Evolutionary conservation across 1,140 invertebrate genomes (phyloP).

Genomic region (Spodoptera litura): DNA sequence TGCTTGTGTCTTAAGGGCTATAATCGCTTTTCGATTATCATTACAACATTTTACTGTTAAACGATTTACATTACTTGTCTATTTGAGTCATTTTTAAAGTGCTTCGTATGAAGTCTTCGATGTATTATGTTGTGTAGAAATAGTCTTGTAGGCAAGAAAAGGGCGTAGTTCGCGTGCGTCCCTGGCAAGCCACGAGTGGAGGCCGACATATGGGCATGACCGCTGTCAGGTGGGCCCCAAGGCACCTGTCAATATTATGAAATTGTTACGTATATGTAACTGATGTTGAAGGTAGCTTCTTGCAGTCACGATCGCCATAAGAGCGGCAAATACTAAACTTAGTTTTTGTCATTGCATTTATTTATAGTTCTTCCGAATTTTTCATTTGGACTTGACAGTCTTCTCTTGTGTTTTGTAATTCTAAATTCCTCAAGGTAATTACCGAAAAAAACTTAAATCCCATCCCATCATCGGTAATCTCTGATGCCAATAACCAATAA

Average conservation of each 20-base stretch:
- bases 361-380: neutral
- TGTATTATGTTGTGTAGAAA: neutral
- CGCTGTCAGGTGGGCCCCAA: constrained; percentile 75
- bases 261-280: constrained; percentile 49
- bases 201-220: constrained; percentile 77
- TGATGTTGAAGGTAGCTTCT: constrained; percentile 29
- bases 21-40: constrained; percentile 4
- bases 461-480: too few species aligned
- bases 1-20: constrained; percentile 19
- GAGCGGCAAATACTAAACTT: neutral
- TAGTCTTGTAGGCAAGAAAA: constrained; percentile 43
- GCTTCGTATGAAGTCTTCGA: constrained; percentile 4
- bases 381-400: too few species aligned
- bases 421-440: too few species aligned
- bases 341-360: constrained; percentile 8
- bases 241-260: constrained; percentile 72
- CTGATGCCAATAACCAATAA: too few species aligned
- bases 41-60: neutral
- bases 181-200: constrained; percentile 46
- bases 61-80: neutral
- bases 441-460: too few species aligned
- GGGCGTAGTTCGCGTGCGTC: constrained; percentile 65
- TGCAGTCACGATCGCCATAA: constrained; percentile 25
- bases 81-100: neutral
- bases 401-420: too few species aligned